Evolutionary conservation across 2,113 vertebrate genomes (phyloP).

Genomic region (Vidua chalybeata): DNA sequence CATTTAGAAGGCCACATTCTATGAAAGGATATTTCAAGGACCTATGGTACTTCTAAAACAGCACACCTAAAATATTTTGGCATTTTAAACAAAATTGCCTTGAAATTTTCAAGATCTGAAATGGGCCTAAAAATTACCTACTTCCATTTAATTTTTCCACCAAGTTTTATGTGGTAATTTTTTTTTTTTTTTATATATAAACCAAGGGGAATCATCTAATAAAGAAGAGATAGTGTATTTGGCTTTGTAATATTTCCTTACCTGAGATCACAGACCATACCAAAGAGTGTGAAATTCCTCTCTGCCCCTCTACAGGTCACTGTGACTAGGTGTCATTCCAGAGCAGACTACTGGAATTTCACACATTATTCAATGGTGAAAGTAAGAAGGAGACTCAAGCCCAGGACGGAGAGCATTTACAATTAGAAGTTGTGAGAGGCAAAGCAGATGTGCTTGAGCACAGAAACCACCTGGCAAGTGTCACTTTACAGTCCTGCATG

Average conservation of each 20-base stretch:
- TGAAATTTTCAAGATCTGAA: background rate
- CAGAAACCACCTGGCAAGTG: constrained; percentile 11
- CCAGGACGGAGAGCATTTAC: background rate
- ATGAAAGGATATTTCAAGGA: background rate
- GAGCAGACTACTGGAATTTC: background rate
- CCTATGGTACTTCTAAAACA: background rate
- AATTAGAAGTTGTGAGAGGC: background rate
- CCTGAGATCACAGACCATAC: background rate
- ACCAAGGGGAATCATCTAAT: background rate
- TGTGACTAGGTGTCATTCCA: background rate
- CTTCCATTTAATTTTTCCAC: background rate
- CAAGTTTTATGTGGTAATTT: background rate
- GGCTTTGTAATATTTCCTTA: background rate
- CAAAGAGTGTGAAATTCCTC: background rate
- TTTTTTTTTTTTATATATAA: background rate
- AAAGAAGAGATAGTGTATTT: background rate
- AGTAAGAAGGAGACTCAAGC: background rate
- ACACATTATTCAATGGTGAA: background rate
- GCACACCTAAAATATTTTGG: background rate
- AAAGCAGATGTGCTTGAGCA: background rate
- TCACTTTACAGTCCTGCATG: constrained; percentile 9
- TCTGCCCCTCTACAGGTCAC: background rate
- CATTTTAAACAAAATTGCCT: background rate
- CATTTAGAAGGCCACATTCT: background rate
- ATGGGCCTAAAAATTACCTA: background rate